Evolutionary conservation across 2,113 vertebrate genomes (phyloP).

Genomic region (Tachycineta bicolor): DNA sequence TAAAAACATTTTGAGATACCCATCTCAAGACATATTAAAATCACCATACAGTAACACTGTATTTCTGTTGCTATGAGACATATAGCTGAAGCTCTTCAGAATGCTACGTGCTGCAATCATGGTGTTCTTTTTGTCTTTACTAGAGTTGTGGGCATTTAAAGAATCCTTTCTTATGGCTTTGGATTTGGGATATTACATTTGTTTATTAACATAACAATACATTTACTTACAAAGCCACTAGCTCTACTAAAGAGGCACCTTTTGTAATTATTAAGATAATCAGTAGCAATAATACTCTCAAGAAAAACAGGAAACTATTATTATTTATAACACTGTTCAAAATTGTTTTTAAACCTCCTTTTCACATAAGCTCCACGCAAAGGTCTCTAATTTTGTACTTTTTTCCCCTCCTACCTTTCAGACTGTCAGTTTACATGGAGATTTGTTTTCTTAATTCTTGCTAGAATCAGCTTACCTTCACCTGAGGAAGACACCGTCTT

Average conservation of each 20-base stretch:
- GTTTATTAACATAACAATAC: background rate
- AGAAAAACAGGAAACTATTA: background rate
- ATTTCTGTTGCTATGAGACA: background rate
- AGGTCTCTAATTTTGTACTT: background rate
- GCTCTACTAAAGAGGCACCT: background rate
- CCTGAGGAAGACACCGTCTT: background rate
- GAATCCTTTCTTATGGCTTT: background rate
- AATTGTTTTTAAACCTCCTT: background rate
- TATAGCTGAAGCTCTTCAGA: background rate
- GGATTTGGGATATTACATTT: background rate
- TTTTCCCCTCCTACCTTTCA: background rate
- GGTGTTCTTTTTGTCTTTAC: background rate
- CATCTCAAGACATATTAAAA: background rate
- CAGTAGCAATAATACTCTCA: background rate
- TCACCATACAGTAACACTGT: background rate
- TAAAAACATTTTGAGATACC: background rate
- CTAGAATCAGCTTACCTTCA: background rate
- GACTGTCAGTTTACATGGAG: background rate
- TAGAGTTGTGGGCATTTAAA: background rate
- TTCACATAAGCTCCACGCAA: background rate
- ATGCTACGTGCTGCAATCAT: background rate
- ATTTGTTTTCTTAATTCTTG: background rate
- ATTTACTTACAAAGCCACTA: background rate
- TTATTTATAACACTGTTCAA: background rate
- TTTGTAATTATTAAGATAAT: background rate